Conservation (phyloP, 1,140 invertebrate species). For the Danaus plexippus region DNA sequence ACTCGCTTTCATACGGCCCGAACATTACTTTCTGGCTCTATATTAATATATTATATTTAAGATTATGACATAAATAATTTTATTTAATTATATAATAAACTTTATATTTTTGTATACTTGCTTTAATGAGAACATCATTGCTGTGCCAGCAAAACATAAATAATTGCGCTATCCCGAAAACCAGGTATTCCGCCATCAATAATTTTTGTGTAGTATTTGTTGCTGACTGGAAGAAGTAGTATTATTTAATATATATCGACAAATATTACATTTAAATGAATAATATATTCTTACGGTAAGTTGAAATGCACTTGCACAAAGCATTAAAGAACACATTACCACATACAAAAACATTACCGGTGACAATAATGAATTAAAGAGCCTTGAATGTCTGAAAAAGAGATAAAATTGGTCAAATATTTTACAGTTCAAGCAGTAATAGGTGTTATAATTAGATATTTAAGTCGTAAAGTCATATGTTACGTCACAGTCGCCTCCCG, state of each 20-base stretch:
- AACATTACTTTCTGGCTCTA: slow-evolving; percentile 36
- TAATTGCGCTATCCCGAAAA: slow-evolving; percentile 50
- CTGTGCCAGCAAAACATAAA: slow-evolving; percentile 62
- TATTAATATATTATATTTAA: slow-evolving; percentile 14
- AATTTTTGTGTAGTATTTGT: slow-evolving; percentile 43
- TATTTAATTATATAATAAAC: slow-evolving; percentile 1
- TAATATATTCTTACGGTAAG: slow-evolving; percentile 41
- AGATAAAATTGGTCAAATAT: slow-evolving; percentile 7
- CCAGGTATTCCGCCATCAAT: slow-evolving; percentile 50
- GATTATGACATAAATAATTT: neutral
- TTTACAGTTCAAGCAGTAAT: neutral
- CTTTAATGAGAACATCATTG: slow-evolving; percentile 51
- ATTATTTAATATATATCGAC: slow-evolving; percentile 4
- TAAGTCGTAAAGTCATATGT: too few species aligned
- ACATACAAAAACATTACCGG: slow-evolving; percentile 60
- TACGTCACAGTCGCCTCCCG: slow-evolving; percentile 4
- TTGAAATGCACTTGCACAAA: slow-evolving; percentile 55
- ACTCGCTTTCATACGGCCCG: slow-evolving; percentile 51
- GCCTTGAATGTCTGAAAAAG: slow-evolving; percentile 51
- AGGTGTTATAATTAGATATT: neutral
- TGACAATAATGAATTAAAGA: slow-evolving; percentile 53
- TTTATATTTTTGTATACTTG: slow-evolving; percentile 18
- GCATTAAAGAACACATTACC: slow-evolving; percentile 50
- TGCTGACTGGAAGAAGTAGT: slow-evolving; percentile 33
- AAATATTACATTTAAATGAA: slow-evolving; percentile 4